Evolutionary conservation across 2,888 invertebrate species (phyloP).

Genomic region (Dendrolimus pini): DNA sequence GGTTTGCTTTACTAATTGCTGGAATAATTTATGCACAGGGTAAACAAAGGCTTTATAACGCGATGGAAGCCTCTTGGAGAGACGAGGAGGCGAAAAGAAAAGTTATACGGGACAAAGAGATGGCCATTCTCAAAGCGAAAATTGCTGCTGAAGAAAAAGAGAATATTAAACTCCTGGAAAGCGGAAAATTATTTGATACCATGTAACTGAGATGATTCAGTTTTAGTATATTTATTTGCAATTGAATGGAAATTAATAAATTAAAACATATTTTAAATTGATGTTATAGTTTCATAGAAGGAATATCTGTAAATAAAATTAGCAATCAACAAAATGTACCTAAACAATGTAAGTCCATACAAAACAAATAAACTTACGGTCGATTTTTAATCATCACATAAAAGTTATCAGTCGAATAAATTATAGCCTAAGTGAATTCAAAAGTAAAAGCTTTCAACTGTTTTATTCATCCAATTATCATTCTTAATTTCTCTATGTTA

Average conservation of each 20-base stretch:
- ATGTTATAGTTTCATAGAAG: not conserved
- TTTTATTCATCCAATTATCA: no score
- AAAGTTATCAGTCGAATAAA: no score
- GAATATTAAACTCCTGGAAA: slow-evolving; percentile 38
- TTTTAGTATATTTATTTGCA: no score
- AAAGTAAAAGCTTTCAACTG: no score
- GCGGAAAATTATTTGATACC: slow-evolving; percentile 43
- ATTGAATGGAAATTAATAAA: not conserved
- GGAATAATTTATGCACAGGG: slow-evolving; percentile 50
- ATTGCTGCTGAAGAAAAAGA: slow-evolving; percentile 47
- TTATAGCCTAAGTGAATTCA: no score
- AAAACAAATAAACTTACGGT: no score
- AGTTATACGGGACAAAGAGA: slow-evolving; percentile 41
- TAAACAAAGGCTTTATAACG: slow-evolving; percentile 44
- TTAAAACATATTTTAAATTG: not conserved
- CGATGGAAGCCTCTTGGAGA: slow-evolving; percentile 30
- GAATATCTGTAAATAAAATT: no score
- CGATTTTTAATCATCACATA: no score
- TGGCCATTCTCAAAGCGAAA: slow-evolving; percentile 36
- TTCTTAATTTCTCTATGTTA: no score
- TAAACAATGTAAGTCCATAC: no score
- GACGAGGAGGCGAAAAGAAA: slow-evolving; percentile 47
- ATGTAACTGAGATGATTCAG: not conserved
- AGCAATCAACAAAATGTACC: no score
- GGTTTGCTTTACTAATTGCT: slow-evolving; percentile 46